A percentile compares a stretch with the other conserved stretches of the same genome.
phyloP scores from a whole-genome alignment of 2,113 vertebrate species.

The Sorex araneus region DNA sequence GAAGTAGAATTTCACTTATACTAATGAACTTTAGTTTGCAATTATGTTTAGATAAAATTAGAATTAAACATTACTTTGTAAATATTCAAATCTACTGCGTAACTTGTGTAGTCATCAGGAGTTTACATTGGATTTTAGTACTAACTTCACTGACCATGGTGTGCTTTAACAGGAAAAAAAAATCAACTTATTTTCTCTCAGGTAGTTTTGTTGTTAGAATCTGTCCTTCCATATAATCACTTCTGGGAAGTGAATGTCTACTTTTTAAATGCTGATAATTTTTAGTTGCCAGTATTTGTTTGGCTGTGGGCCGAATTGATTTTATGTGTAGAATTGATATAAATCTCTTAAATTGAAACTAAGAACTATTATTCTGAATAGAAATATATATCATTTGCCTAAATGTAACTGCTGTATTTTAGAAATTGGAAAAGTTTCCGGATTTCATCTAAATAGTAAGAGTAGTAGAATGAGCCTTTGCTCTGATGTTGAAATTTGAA shows the following conservation, averaged over 20 bases:
- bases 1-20: constrained; percentile 31
- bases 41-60: constrained; percentile 53
- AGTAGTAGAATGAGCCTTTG: constrained; percentile 27
- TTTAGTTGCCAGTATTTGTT: constrained; percentile 61
- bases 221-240: background rate
- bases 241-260: constrained; percentile 54
- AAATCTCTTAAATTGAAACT: constrained; percentile 39
- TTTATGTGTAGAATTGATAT: constrained; percentile 55
- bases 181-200: constrained; percentile 19
- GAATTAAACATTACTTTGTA: constrained; percentile 32
- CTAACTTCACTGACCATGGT: background rate
- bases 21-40: background rate
- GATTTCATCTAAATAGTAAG: constrained; percentile 43
- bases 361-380: constrained; percentile 2
- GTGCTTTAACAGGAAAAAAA: constrained; percentile 40
- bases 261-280: constrained; percentile 71
- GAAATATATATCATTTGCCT: constrained; percentile 44
- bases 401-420: background rate
- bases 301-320: background rate
- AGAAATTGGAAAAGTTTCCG: constrained; percentile 58
- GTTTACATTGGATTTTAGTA: constrained; percentile 19
- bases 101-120: constrained; percentile 6
- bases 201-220: constrained; percentile 41
- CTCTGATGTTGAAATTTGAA: constrained; percentile 28
- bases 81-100: constrained; percentile 32